A percentile compares a stretch with the other conserved stretches of the same genome.
phyloP scores from a whole-genome alignment of 2,797 vertebrate genomes.

The Bovichtus variegatus region DNA sequence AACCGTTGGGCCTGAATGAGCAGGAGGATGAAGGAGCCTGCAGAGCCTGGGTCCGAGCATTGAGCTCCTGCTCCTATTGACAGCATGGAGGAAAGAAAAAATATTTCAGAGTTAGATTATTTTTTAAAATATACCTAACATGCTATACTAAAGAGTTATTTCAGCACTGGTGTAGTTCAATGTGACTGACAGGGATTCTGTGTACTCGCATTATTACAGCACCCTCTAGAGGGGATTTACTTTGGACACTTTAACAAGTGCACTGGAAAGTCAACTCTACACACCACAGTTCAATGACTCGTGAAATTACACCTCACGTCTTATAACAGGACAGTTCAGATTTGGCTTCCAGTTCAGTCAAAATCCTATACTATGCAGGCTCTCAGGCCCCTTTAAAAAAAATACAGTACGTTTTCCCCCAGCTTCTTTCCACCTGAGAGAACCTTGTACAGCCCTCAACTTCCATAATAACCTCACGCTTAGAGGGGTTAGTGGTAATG shows the following conservation, averaged over 20 bases:
- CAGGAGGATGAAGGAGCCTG: constrained; percentile 95
- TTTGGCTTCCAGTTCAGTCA: constrained; percentile 40
- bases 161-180: neutral
- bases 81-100: constrained; percentile 35
- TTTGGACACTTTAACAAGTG: constrained; percentile 15
- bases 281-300: constrained; percentile 62
- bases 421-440: constrained; percentile 47
- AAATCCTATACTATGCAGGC: constrained; percentile 13
- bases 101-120: constrained; percentile 3
- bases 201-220: constrained; percentile 35
- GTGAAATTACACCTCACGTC: constrained; percentile 67
- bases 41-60: constrained; percentile 93
- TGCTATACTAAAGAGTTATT: neutral
- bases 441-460: constrained; percentile 18
- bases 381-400: constrained; percentile 31
- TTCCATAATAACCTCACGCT: constrained; percentile 26
- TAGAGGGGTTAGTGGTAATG: constrained; percentile 12
- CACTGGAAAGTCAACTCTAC: constrained; percentile 37
- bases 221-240: constrained; percentile 61
- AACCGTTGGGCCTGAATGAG: constrained; percentile 96
- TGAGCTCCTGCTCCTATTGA: constrained; percentile 96
- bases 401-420: constrained; percentile 23
- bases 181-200: neutral
- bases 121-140: neutral
- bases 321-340: constrained; percentile 53